These are phyloP conservation scores for Scatophagus argus DNA, from an alignment of 2,113 vertebrate species.

Conservation along the genomic window DNA sequence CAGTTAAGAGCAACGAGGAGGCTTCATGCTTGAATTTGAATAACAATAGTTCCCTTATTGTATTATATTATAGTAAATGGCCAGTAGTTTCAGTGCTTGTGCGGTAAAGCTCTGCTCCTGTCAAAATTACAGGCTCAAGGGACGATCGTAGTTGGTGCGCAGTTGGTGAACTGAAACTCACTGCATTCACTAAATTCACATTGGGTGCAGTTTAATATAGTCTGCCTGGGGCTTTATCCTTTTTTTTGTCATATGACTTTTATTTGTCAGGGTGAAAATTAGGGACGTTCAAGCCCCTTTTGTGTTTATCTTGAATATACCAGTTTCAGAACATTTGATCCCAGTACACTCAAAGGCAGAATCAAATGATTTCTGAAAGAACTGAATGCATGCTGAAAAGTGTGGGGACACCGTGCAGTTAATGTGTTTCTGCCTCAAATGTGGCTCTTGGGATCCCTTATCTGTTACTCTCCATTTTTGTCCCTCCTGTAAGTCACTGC, in stretches of 20 bases:
- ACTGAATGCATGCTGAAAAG: too few species aligned
- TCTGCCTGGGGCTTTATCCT: background rate
- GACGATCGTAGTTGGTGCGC: background rate
- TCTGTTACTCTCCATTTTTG: background rate
- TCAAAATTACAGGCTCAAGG: background rate
- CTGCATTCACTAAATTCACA: background rate
- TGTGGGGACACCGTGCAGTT: background rate
- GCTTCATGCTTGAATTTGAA: constrained; percentile 12
- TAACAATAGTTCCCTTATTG: constrained; percentile 18
- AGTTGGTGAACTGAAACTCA: constrained; percentile 4
- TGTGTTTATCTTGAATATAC: background rate
- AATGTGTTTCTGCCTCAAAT: constrained; percentile 2
- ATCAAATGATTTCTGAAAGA: background rate
- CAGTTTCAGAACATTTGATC: background rate
- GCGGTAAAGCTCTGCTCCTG: constrained; percentile 6
- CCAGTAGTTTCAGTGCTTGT: background rate
- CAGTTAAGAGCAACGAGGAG: constrained; percentile 21
- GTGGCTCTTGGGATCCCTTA: background rate
- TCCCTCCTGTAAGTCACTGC: background rate
- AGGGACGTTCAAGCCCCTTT: background rate
- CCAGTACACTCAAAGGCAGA: background rate
- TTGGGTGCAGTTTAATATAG: background rate
- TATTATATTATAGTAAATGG: constrained; percentile 1
- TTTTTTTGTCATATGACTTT: background rate
- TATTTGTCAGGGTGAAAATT: background rate